These are phyloP conservation scores for Porites divaricata DNA, from an alignment of 92 coral and sea anemone genomes.

Conservation along the genomic window DNA sequence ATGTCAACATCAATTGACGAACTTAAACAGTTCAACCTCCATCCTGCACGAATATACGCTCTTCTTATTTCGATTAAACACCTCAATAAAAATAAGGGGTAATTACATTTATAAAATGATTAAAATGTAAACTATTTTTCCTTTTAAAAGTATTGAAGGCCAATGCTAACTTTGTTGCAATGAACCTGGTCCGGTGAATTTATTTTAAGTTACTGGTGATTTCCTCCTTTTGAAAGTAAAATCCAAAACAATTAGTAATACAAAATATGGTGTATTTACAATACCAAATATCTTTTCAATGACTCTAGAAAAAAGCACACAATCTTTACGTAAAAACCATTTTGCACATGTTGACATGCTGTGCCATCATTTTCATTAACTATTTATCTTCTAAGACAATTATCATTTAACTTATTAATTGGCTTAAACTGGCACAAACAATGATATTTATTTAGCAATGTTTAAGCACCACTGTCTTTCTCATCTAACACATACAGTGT, in stretches of 20 bases:
- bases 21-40: slow-evolving; percentile 76
- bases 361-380: not conserved
- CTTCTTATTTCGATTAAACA: slow-evolving; percentile 15
- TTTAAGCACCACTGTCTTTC: not conserved
- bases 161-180: not conserved
- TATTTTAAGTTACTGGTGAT: too few species aligned
- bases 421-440: too few species aligned
- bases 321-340: not conserved
- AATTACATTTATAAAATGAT: slow-evolving; percentile 45
- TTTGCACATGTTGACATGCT: slow-evolving; percentile 28
- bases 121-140: slow-evolving; percentile 15
- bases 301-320: not conserved
- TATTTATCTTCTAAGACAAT: not conserved
- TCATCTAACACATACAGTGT: slow-evolving; percentile 66
- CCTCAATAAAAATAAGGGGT: slow-evolving; percentile 53
- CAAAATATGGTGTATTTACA: too few species aligned
- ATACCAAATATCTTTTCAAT: too few species aligned
- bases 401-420: too few species aligned
- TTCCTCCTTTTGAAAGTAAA: too few species aligned
- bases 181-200: not conserved
- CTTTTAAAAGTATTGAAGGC: not conserved
- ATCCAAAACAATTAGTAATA: too few species aligned
- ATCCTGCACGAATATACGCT: slow-evolving; percentile 53
- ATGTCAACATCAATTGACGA: slow-evolving; percentile 53
- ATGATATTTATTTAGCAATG: too few species aligned